These are phyloP conservation scores for Eustalomyia histrio DNA, from an alignment of 2,888 invertebrate genomes.

Conservation along the genomic window DNA sequence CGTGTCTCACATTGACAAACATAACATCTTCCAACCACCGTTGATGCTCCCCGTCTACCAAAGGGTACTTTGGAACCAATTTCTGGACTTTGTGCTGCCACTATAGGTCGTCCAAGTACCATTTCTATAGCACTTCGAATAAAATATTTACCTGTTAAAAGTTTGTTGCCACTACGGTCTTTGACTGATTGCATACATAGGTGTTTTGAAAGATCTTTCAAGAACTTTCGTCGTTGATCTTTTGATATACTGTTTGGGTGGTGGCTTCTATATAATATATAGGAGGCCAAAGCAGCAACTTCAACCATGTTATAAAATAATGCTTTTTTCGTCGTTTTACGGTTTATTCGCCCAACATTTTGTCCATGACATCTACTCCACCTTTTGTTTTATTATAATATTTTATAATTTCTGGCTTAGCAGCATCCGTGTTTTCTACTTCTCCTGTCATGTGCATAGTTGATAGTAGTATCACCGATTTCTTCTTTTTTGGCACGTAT, in stretches of 20 bases:
- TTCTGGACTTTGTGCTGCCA: neutral
- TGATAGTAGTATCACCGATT: neutral
- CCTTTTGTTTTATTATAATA: too few species aligned
- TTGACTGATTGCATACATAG: too few species aligned
- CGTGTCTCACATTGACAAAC: too few species aligned
- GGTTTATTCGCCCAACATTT: neutral
- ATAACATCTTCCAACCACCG: too few species aligned
- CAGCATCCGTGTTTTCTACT: neutral
- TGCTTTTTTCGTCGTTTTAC: neutral
- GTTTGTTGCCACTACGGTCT: too few species aligned
- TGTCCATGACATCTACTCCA: too few species aligned
- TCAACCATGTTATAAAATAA: neutral
- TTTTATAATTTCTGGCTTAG: too few species aligned
- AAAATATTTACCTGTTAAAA: too few species aligned
- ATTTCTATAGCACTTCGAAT: too few species aligned
- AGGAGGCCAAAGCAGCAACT: neutral
- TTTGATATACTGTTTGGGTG: neutral
- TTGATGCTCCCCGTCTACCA: too few species aligned
- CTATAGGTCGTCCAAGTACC: neutral
- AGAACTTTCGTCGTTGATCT: neutral
- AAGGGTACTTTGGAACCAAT: neutral
- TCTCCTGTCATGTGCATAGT: neutral
- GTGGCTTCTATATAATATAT: neutral
- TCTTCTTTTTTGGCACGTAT: neutral
- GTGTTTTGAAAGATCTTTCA: too few species aligned